phyloP scores from a whole-genome alignment of 2,113 vertebrate species.

The Hippoglossus stenolepis region DNA sequence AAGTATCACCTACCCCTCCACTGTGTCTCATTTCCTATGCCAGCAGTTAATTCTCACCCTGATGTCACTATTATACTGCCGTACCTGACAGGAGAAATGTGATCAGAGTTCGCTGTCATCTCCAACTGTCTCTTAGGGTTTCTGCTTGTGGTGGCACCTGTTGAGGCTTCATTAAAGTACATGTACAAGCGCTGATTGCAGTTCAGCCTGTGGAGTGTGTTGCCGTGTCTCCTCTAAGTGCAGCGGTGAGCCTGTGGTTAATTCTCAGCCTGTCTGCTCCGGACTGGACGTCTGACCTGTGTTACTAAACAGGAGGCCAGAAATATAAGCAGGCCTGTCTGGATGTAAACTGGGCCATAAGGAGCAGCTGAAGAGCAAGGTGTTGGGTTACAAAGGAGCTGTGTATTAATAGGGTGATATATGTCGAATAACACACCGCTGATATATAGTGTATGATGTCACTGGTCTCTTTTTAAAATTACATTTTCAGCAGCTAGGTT shows the following conservation, averaged over 20 bases:
- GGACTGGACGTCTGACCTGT: conserved; percentile 31
- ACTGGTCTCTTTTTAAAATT: conserved; percentile 17
- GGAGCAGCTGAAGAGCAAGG: conserved; percentile 55
- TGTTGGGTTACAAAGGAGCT: conserved; percentile 63
- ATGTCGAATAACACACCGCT: conserved; percentile 39
- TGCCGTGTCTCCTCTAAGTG: neutral
- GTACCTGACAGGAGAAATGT: conserved; percentile 30
- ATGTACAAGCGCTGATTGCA: neutral
- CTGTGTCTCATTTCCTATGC: conserved; percentile 20
- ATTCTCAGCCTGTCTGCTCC: conserved; percentile 33
- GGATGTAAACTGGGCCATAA: conserved; percentile 46
- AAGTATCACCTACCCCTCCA: neutral
- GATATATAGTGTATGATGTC: conserved; percentile 34
- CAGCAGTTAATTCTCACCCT: conserved; percentile 43
- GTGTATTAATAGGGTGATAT: conserved; percentile 67
- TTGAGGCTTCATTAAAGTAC: neutral
- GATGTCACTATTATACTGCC: conserved; percentile 14
- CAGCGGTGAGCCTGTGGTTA: conserved; percentile 15
- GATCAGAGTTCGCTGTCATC: conserved; percentile 24
- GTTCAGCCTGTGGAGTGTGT: neutral
- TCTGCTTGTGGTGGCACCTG: neutral
- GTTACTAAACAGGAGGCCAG: conserved; percentile 54
- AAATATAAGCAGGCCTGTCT: conserved; percentile 61
- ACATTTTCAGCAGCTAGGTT: neutral
- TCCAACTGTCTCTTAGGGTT: neutral